Evolutionary conservation across 2,888 invertebrate genomes (phyloP).

Genomic region (Tenthredo amoena): DNA sequence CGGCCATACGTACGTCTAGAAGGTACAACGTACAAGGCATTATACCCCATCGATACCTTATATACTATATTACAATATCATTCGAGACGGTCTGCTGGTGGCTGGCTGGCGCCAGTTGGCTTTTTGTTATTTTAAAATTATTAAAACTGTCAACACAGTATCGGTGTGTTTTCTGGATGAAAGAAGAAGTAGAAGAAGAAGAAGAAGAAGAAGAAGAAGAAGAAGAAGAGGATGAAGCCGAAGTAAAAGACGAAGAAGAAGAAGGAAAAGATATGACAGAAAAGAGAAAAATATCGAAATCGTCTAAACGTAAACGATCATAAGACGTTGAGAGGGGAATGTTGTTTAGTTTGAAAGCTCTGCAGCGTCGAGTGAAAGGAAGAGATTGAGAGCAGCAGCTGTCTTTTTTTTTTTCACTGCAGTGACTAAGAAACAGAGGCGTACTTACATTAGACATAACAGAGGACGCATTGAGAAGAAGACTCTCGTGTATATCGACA

Average conservation of each 20-base stretch:
- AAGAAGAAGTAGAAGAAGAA: background rate
- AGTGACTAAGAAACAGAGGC: conserved; percentile 25
- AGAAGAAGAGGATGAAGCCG: conserved; percentile 57
- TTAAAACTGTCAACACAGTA: conserved; percentile 12
- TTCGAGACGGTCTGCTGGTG: conserved; percentile 18
- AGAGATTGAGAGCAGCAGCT: conserved; percentile 45
- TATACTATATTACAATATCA: conserved; percentile 35
- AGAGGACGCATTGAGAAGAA: conserved; percentile 43
- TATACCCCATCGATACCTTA: conserved; percentile 21
- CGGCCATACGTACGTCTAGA: background rate
- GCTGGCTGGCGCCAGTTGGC: conserved; percentile 11
- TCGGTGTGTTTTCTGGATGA: conserved; percentile 35
- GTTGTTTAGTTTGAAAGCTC: conserved; percentile 29
- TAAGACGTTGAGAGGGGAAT: conserved; percentile 21
- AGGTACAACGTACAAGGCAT: background rate
- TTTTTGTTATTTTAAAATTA: conserved; percentile 23
- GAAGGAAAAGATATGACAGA: conserved; percentile 56
- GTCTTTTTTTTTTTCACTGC: conserved; percentile 26
- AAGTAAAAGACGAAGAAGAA: conserved; percentile 48
- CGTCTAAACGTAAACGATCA: conserved; percentile 25
- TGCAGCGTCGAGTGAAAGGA: conserved; percentile 13
- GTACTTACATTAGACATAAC: conserved; percentile 43
- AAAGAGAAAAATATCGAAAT: conserved; percentile 52
- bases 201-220: conserved; percentile 52
- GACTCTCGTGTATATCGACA: conserved; percentile 4